Percentiles rank a stretch among this genome's conserved stretches.
These are phyloP conservation scores for Bimastos eiseni DNA, from an alignment of 2,888 invertebrate genomes.

Conservation along the genomic window DNA sequence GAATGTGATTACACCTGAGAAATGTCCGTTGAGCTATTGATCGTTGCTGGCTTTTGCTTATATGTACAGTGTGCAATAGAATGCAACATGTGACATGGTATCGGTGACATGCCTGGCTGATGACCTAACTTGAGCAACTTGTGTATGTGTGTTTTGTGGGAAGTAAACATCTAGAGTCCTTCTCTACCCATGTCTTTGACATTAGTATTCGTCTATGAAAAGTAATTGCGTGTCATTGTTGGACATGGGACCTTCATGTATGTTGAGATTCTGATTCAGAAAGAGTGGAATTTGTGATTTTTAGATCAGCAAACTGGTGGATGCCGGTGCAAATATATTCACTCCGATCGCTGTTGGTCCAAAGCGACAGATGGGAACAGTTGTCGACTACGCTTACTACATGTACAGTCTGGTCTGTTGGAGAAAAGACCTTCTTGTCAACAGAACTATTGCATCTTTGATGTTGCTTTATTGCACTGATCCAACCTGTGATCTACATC, in stretches of 20 bases:
- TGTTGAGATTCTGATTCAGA: neutral
- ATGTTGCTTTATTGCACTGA: neutral
- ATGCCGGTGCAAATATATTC: constrained; percentile 58
- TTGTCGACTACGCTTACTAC: constrained; percentile 61
- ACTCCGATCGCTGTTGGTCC: constrained; percentile 58
- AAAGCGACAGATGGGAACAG: constrained; percentile 57
- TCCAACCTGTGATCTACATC: neutral
- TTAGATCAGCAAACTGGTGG: constrained; percentile 59
- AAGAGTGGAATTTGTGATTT: neutral
- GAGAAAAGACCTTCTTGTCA: neutral
- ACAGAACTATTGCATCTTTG: neutral
- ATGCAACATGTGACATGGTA: neutral
- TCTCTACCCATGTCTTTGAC: too few species aligned
- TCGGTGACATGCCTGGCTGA: too few species aligned
- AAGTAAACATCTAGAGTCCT: too few species aligned
- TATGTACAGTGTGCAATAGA: neutral
- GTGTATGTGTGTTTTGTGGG: too few species aligned
- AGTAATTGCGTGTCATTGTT: too few species aligned
- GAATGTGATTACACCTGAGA: neutral
- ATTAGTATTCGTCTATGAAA: too few species aligned
- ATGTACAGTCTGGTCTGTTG: constrained; percentile 58
- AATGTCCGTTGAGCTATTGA: neutral
- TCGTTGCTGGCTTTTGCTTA: neutral
- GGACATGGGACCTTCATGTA: neutral
- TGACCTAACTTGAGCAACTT: too few species aligned